Evolutionary conservation across 1,140 invertebrate species (phyloP), one percentile per base, ranked within the genome.

Genomic region (Epicauta chinensis): DNA sequence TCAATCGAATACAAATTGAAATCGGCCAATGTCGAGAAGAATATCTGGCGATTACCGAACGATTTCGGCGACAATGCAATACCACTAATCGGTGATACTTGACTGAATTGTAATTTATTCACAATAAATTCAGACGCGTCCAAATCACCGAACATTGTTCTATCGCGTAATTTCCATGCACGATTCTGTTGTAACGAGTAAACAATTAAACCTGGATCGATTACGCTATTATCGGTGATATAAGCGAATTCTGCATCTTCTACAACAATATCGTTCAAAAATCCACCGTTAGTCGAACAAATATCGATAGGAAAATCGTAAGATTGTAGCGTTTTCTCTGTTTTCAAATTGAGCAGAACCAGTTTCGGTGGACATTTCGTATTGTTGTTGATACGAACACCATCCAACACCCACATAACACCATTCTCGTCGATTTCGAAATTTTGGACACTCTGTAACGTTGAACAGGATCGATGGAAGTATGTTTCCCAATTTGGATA

Each of bases 351-450:
- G 17, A 85, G 74, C n/a, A 86, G 73, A 0, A 85, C 76, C 7
- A 87, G 60, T 46, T 82, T 80, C 0, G 83, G 79, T 1, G 79
- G 78, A 60, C 84, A 87, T 9, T 63, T 37, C 0, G 69, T 66
- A 23, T 56, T 43, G 44, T 63, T 61, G 51, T 65, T 61, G 0
- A 79, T 71, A 5, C 79, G 71, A 0, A 83, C 82, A 11, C 79
- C 78, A 58, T 87, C 85, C 34, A 86, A 59, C 1, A 85, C 76
- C 84, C 84, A 87, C 79, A 87, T 81, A 0, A 81, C 68, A 2
- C 81, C 83, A 15, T 73, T 70, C 0, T 74, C 74, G 58, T 86
- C 83, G 14, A 86, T 81, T 64, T 86, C 83, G 60, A 86, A 75
- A 55, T 78, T 81, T 62, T 84, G 82, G 3, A 86, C 82, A 51